Evolutionary conservation across 1,140 invertebrate genomes (phyloP).

Genomic region (Semibalanus balanoides): DNA sequence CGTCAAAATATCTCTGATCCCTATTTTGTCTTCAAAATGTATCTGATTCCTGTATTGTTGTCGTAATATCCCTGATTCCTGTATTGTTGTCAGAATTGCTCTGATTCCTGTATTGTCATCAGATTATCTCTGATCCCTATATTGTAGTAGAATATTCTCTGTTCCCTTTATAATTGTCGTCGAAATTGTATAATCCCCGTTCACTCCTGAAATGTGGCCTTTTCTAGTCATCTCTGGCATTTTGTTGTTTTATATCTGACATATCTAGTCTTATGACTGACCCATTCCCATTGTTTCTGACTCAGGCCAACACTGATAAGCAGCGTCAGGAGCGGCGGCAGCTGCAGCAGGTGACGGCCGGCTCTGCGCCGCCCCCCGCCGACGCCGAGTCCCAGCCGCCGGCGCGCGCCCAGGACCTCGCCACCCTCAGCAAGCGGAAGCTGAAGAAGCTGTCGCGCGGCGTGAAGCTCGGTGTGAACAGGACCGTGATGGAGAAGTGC

Average conservation of each 20-base stretch:
- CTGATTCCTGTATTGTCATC: too few species aligned
- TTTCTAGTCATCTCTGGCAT: too few species aligned
- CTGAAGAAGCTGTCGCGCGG: background rate
- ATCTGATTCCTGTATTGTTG: too few species aligned
- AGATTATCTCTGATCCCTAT: too few species aligned
- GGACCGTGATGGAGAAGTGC: background rate
- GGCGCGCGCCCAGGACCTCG: background rate
- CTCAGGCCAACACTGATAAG: background rate
- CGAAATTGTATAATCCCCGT: slow-evolving; percentile 4
- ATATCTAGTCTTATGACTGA: too few species aligned
- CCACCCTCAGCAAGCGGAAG: background rate
- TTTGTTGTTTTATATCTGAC: too few species aligned
- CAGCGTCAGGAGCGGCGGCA: background rate
- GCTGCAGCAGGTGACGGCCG: background rate
- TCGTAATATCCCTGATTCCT: too few species aligned
- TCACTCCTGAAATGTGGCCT: background rate
- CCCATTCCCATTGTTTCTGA: too few species aligned
- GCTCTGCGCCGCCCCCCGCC: too few species aligned
- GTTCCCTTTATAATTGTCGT: background rate
- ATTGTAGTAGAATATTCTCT: slow-evolving; percentile 10
- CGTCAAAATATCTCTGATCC: too few species aligned
- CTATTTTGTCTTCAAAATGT: too few species aligned
- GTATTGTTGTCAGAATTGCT: background rate
- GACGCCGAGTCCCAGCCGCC: too few species aligned
- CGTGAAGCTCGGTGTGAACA: background rate